These are phyloP conservation scores for Zele albiditarsus DNA, from an alignment of 2,888 invertebrate species.

Conservation along the genomic window DNA sequence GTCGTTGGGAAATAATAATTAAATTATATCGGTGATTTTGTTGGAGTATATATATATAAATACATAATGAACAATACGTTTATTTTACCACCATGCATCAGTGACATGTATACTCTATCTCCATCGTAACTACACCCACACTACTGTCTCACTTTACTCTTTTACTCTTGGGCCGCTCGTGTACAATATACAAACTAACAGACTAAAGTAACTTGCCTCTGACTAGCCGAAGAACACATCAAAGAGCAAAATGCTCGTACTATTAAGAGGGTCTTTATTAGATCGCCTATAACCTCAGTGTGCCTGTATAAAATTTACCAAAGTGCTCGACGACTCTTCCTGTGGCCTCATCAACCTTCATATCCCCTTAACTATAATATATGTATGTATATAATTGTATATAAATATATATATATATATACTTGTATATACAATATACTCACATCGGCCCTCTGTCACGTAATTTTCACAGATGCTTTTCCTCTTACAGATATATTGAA, in stretches of 20 bases:
- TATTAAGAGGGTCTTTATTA: conserved; percentile 65
- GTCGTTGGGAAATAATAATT: background rate
- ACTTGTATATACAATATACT: conserved; percentile 15
- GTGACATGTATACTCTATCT: background rate
- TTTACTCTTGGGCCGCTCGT: background rate
- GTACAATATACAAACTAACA: conserved; percentile 51
- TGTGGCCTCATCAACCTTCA: conserved; percentile 32
- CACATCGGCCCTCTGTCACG: background rate
- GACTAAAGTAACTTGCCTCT: conserved; percentile 53
- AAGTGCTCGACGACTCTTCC: conserved; percentile 60
- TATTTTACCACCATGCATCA: background rate
- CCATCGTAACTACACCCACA: background rate
- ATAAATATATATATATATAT: conserved; percentile 14
- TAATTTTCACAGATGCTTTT: conserved; percentile 7
- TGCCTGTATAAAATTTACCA: conserved; percentile 60
- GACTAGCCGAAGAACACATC: conserved; percentile 61
- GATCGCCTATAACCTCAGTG: conserved; percentile 63
- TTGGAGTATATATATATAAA: background rate
- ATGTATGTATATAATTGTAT: background rate
- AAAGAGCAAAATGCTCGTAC: conserved; percentile 61
- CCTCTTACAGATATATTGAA: background rate
- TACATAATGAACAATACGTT: background rate
- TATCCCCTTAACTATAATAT: background rate
- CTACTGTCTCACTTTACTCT: background rate
- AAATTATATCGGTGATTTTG: background rate